Percentiles rank a stretch among this genome's conserved stretches.
Conservation (phyloP, 2,888 invertebrate species). For the Callinectes sapidus region DNA sequence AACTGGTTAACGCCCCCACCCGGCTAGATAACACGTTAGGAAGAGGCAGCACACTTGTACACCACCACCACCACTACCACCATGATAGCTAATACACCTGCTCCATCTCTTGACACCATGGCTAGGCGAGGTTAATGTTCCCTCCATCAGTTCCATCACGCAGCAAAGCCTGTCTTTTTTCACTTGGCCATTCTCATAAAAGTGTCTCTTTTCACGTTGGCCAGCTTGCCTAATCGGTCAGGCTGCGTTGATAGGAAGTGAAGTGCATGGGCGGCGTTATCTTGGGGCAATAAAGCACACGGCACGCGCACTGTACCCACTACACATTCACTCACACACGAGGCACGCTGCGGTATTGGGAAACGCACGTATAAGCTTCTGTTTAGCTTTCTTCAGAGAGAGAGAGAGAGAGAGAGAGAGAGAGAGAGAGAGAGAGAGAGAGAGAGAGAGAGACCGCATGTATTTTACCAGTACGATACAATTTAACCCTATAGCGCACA, state of each 20-base stretch:
- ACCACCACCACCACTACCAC: conserved; percentile 3
- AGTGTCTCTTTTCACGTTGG: no score
- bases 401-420: conserved; percentile 9
- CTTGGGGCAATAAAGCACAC: background rate
- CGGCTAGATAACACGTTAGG: background rate
- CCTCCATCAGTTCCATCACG: no score
- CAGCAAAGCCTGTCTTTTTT: no score
- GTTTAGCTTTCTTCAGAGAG: background rate
- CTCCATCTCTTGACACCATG: background rate
- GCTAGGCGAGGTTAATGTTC: background rate
- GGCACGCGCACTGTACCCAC: background rate
- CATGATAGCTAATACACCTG: background rate
- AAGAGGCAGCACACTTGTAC: background rate
- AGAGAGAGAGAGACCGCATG: conserved; percentile 28
- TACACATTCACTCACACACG: no score
- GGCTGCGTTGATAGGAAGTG: background rate
- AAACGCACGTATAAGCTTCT: background rate
- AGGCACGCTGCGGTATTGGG: background rate
- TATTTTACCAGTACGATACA: background rate
- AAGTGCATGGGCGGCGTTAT: background rate
- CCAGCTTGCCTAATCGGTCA: background rate
- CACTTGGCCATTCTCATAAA: no score
- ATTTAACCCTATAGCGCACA: background rate
- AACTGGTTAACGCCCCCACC: background rate
- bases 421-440: conserved; percentile 47